These are phyloP conservation scores for Anguilla anguilla DNA, from an alignment of 2,797 vertebrate genomes.

Conservation along the genomic window DNA sequence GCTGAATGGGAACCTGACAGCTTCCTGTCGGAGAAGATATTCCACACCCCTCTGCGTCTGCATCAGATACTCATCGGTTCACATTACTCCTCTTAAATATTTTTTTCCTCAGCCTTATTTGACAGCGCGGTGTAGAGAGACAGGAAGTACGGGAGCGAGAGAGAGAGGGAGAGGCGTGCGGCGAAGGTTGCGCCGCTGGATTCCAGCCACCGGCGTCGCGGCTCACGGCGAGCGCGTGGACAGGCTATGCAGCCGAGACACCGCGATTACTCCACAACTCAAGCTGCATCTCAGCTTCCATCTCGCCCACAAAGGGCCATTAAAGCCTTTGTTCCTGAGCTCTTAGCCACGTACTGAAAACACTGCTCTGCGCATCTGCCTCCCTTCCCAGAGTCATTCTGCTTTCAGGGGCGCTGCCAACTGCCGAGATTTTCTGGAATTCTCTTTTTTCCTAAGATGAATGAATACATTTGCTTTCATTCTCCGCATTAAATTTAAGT, in stretches of 20 bases:
- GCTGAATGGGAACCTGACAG: conserved; percentile 28
- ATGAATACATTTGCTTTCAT: conserved; percentile 16
- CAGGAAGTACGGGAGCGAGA: too few relatives aligned
- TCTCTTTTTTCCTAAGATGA: conserved; percentile 1
- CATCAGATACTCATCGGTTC: conserved; percentile 35
- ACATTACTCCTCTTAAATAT: background rate
- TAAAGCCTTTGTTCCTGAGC: background rate
- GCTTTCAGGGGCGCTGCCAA: background rate
- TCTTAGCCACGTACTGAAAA: background rate
- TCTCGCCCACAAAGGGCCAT: background rate
- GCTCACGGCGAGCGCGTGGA: too few relatives aligned
- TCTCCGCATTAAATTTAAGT: background rate
- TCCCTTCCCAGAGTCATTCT: background rate
- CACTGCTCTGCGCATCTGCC: background rate
- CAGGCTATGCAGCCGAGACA: too few relatives aligned
- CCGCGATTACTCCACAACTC: background rate
- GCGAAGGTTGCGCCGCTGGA: too few relatives aligned
- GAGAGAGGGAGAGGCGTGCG: too few relatives aligned
- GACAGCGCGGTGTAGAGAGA: too few relatives aligned
- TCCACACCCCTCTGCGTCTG: conserved; percentile 31
- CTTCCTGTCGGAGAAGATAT: conserved; percentile 36
- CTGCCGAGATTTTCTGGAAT: background rate
- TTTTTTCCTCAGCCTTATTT: too few relatives aligned
- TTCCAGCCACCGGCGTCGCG: too few relatives aligned
- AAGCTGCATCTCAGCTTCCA: background rate